phyloP scores from a whole-genome alignment of 1,140 invertebrate genomes.

The Physella acuta region DNA sequence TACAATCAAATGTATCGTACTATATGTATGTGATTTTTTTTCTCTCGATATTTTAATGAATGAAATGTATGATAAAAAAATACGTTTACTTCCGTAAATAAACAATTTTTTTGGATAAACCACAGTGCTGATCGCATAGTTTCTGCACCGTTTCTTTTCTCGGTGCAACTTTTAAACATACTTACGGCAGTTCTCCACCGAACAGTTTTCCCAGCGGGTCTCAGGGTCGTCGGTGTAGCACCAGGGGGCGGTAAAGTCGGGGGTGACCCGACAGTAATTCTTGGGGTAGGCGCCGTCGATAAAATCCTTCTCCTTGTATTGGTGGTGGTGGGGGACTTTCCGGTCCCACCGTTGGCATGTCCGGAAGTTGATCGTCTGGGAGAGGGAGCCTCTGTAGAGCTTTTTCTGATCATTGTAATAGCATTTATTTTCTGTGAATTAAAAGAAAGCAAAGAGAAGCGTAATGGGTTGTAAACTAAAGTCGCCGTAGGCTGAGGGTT shows the following conservation, averaged over 20 bases:
- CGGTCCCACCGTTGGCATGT: constrained; percentile 85
- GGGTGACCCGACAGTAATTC: constrained; percentile 93
- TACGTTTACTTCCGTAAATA: too few relatives aligned
- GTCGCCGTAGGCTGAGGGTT: not conserved
- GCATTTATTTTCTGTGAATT: constrained; percentile 46
- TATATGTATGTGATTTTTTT: too few relatives aligned
- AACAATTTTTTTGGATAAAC: too few relatives aligned
- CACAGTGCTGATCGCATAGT: too few relatives aligned
- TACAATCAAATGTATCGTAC: too few relatives aligned
- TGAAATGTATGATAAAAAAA: too few relatives aligned
- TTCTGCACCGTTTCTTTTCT: too few relatives aligned
- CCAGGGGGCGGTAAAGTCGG: constrained; percentile 87
- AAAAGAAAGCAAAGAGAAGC: not conserved
- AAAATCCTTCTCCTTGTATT: constrained; percentile 61
- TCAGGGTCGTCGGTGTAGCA: constrained; percentile 86
- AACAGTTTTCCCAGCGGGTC: constrained; percentile 51
- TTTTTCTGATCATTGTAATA: constrained; percentile 51
- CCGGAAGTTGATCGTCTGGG: constrained; percentile 38
- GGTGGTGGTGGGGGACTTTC: constrained; percentile 82
- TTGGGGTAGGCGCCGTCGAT: constrained; percentile 64
- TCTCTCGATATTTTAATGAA: too few relatives aligned
- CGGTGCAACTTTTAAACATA: too few relatives aligned
- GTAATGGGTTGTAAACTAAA: not conserved
- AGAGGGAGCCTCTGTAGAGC: constrained; percentile 46
- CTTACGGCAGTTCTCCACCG: constrained; percentile 51